A percentile compares a stretch with the other conserved stretches of the same genome.
phyloP scores from a whole-genome alignment of 2,888 invertebrate species.

The Cataglyphis rosenhaueri region DNA sequence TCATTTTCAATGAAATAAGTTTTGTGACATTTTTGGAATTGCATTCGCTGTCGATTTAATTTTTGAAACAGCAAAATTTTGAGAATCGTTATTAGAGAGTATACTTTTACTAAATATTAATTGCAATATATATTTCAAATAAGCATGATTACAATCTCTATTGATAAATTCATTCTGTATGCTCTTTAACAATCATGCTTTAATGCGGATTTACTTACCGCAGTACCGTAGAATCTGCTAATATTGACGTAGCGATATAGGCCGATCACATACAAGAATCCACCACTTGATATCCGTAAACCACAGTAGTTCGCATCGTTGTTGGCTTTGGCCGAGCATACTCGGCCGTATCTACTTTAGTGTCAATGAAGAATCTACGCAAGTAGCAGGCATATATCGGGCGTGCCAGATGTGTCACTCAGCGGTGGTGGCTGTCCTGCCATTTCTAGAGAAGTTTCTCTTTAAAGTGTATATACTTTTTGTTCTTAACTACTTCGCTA shows the following conservation, averaged over 20 bases:
- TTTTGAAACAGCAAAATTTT: not conserved
- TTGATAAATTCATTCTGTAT: not conserved
- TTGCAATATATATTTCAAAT: not conserved
- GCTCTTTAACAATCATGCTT: slow-evolving; percentile 10
- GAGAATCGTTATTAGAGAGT: not conserved
- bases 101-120: slow-evolving; percentile 14
- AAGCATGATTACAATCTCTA: not conserved
- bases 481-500: slow-evolving; percentile 39
- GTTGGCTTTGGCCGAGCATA: slow-evolving; percentile 38
- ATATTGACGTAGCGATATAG: slow-evolving; percentile 39
- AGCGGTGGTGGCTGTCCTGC: slow-evolving; percentile 5
- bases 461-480: slow-evolving; percentile 26
- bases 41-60: not conserved
- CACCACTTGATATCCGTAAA: slow-evolving; percentile 19
- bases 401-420: slow-evolving; percentile 20
- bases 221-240: slow-evolving; percentile 24
- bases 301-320: slow-evolving; percentile 36
- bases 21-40: not conserved
- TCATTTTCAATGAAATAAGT: slow-evolving; percentile 31
- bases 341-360: slow-evolving; percentile 45
- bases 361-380: slow-evolving; percentile 34
- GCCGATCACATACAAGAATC: slow-evolving; percentile 27
- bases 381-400: slow-evolving; percentile 41
- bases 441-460: slow-evolving; percentile 39
- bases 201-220: slow-evolving; percentile 27